Conservation (phyloP, 2,888 invertebrate genomes). For the Drosophila anomalata region DNA sequence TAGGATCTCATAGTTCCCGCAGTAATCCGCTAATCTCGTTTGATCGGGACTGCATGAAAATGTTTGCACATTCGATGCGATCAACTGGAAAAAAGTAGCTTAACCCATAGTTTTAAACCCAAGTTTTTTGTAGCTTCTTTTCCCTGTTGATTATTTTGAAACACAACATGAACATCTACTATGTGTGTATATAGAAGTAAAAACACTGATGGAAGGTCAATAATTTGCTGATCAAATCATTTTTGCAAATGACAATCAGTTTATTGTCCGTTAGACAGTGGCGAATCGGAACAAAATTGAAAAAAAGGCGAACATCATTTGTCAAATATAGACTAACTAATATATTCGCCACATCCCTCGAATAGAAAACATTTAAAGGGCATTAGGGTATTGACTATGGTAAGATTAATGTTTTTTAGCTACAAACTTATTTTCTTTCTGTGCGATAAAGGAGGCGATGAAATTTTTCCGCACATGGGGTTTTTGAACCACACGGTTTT, state of each 20-base stretch:
- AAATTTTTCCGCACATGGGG: constrained; percentile 30
- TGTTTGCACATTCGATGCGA: constrained; percentile 29
- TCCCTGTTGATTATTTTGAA: neutral
- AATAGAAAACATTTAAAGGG: constrained; percentile 59
- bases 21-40: constrained; percentile 33
- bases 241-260: constrained; percentile 69
- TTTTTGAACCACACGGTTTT: constrained; percentile 59
- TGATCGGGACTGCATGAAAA: constrained; percentile 20
- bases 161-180: neutral
- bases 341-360: constrained; percentile 13
- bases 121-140: neutral
- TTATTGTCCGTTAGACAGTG: constrained; percentile 55
- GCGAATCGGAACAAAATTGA: constrained; percentile 65
- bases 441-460: neutral
- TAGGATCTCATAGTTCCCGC: constrained; percentile 26
- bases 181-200: neutral
- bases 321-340: constrained; percentile 43
- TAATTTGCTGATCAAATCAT: constrained; percentile 15
- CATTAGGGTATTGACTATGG: constrained; percentile 57
- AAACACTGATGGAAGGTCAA: neutral
- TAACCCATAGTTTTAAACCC: neutral
- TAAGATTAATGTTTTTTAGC: constrained; percentile 62
- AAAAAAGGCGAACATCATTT: constrained; percentile 62
- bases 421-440: constrained; percentile 32
- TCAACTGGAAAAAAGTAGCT: constrained; percentile 25